Percentiles rank a stretch among this genome's conserved stretches.
Evolutionary conservation across 2,797 vertebrate genomes (phyloP).

Genomic region (Gorsachius magnificus): DNA sequence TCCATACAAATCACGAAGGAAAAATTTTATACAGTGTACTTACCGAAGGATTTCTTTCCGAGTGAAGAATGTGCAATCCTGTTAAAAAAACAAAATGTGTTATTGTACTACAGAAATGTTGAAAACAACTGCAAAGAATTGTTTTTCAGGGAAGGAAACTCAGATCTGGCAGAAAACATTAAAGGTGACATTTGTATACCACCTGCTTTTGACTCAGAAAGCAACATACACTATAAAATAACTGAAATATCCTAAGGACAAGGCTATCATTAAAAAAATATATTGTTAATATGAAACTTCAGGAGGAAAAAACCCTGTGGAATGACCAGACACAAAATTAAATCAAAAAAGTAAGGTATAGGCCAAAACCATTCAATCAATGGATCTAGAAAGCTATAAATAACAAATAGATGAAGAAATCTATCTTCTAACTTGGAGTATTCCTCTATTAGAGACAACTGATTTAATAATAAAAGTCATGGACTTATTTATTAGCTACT

Average conservation of each 20-base stretch:
- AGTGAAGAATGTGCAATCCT: slow-evolving; percentile 99
- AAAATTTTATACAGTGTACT: slow-evolving; percentile 62
- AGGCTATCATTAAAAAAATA: not conserved
- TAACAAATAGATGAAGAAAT: not conserved
- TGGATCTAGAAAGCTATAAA: not conserved
- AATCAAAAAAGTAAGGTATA: not conserved
- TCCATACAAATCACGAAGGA: not conserved
- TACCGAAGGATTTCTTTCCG: slow-evolving; percentile 98
- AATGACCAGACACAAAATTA: not conserved
- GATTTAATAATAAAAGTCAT: not conserved
- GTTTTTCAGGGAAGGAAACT: not conserved
- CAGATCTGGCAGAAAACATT: not conserved
- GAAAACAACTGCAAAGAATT: not conserved
- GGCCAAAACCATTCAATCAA: not conserved
- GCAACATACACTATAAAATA: not conserved
- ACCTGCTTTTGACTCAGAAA: not conserved
- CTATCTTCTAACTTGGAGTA: not conserved
- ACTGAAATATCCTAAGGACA: not conserved
- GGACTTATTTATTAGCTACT: not conserved
- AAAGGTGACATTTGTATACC: not conserved
- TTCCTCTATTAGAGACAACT: not conserved
- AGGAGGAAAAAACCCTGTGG: not conserved
- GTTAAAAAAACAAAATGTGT: slow-evolving; percentile 54
- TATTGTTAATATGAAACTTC: not conserved
- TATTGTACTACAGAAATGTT: not conserved